Base-by-base conservation (phyloP, 2,888 invertebrate genomes). In the Anthophora plumipes region DNA sequence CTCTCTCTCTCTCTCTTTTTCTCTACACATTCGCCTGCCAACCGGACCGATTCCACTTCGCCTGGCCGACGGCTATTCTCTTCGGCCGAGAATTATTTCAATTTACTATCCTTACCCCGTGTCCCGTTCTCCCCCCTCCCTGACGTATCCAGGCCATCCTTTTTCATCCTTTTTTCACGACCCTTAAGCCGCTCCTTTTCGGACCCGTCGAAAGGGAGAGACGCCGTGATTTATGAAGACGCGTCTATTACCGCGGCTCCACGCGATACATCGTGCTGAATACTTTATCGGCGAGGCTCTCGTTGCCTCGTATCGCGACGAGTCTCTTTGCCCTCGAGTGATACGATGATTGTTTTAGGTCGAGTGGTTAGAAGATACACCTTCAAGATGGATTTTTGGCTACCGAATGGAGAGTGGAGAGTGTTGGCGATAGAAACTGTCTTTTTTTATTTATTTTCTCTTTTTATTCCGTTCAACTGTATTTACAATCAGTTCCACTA, bases 1-100 rank as follows among this genome's bases (percentile, higher is more conserved):
- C 46, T 46, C 61, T 37, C 72, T 79, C 75, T 81, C 67, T 75
- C 66, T 63, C 59, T 9, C 50, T 39, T n/a, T 20, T 61, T 39
- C 46, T 46, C 61, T 37, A 83, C 82, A 66, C 63, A 76, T 50
- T 68, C 70, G 59, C 68, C 72, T 48, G 84, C 85, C 84, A 84
- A 80, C 50, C 52, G 52, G 43, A 66, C 77, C 89, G 87, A 85
- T 85, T 85, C 85, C 79, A 80, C 80, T 66, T 83, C 78, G 82
- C 67, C 82, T 79, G 83, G 84, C 90, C 87, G 80, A 84, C 83
- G 87, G 90, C 90, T 86, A 89, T 89, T 90, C 89, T 87, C 87
- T 72, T 73, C 46, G 57, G 1, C 80, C 81, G 89, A 90, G 90
- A 91, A 91, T 92, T 90, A 92, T 92, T 92, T 92, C 92, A 92